phyloP scores from a whole-genome alignment of 1,140 invertebrate species.

The Sitobion miscanthi region DNA sequence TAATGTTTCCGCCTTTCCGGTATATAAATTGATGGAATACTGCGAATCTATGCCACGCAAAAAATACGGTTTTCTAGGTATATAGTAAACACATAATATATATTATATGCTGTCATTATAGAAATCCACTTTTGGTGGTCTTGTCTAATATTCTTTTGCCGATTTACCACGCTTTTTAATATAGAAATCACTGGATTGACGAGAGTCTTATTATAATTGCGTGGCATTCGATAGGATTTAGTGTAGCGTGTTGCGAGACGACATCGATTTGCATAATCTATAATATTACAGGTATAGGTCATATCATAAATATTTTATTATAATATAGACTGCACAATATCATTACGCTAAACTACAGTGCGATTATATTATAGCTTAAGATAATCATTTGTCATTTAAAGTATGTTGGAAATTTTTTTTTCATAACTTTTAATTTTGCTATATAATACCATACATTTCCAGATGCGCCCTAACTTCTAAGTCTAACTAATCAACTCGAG shows the following conservation, averaged over 20 bases:
- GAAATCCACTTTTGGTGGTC: conserved; percentile 5
- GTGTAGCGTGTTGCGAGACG: conserved; percentile 32
- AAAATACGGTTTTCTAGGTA: not conserved
- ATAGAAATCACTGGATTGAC: conserved; percentile 3
- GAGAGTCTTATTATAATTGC: not conserved
- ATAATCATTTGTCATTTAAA: not conserved
- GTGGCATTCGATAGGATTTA: not conserved
- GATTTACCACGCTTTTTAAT: conserved; percentile 39
- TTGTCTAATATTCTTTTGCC: not conserved
- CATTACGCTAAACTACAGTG: not conserved
- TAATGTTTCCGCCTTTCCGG: not conserved
- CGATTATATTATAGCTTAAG: not conserved
- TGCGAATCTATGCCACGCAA: not conserved
- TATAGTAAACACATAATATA: not conserved
- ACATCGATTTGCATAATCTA: not conserved
- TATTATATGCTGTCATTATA: not conserved
- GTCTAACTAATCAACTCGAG: not conserved
- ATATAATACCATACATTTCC: not conserved
- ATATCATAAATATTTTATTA: not conserved
- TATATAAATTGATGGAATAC: not conserved
- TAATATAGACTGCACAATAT: not conserved
- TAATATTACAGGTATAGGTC: not conserved
- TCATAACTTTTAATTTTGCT: not conserved
- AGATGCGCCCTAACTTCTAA: not conserved
- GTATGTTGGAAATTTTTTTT: not conserved